Evolutionary conservation across 2,888 invertebrate genomes (phyloP).

Genomic region (Cylloceria caligata): DNA sequence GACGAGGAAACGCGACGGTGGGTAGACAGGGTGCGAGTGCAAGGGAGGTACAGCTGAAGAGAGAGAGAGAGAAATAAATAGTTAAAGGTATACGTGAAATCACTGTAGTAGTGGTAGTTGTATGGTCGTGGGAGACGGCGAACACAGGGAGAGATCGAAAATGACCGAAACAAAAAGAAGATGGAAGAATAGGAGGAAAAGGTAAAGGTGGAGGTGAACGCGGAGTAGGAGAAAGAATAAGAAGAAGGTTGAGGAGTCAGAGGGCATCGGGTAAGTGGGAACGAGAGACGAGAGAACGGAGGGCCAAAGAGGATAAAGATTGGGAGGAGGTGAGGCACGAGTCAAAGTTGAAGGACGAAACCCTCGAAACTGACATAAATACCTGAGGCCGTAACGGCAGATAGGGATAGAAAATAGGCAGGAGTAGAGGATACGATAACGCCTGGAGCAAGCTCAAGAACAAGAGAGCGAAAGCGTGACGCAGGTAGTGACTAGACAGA

Average conservation of each 20-base stretch:
- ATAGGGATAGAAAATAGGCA: constrained; percentile 25
- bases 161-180: neutral
- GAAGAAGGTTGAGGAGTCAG: constrained; percentile 9
- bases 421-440: constrained; percentile 39
- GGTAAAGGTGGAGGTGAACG: neutral
- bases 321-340: constrained; percentile 30
- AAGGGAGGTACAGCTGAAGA: constrained; percentile 2
- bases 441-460: constrained; percentile 36
- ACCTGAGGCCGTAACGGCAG: neutral
- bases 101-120: neutral
- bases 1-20: constrained; percentile 31
- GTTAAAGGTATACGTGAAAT: neutral
- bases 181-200: neutral
- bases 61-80: constrained; percentile 21
- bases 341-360: constrained; percentile 49
- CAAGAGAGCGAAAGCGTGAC: constrained; percentile 37
- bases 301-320: constrained; percentile 40
- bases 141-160: neutral
- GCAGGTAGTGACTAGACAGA: constrained; percentile 62
- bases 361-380: constrained; percentile 48
- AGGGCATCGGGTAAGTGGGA: constrained; percentile 43
- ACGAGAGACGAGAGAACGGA: constrained; percentile 38
- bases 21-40: constrained; percentile 19
- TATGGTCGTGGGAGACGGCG: constrained; percentile 12
- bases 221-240: neutral